Evolutionary conservation across 1,140 invertebrate genomes (phyloP).

Genomic region (Liolophura sinensis): DNA sequence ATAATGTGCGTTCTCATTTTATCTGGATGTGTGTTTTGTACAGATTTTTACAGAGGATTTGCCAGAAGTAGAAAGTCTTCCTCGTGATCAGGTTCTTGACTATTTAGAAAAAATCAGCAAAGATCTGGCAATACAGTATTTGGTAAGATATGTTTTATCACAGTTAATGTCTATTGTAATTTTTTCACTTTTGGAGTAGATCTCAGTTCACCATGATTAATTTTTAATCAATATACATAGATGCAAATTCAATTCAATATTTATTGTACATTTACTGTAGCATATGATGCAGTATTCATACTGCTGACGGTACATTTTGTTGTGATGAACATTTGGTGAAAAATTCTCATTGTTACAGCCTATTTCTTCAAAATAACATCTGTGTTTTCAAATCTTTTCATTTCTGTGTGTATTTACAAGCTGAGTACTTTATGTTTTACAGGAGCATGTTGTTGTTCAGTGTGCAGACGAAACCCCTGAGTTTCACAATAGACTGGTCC

Average conservation of each 20-base stretch:
- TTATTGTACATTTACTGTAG: too few relatives aligned
- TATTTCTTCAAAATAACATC: not conserved
- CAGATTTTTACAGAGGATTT: constrained; percentile 92
- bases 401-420: not conserved
- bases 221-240: too few relatives aligned
- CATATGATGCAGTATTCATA: not conserved
- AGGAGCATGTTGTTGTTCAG: constrained; percentile 87
- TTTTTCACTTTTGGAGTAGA: too few relatives aligned
- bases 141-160: constrained; percentile 61
- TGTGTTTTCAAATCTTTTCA: not conserved
- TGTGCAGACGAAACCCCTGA: constrained; percentile 85
- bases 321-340: not conserved
- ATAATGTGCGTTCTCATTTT: too few relatives aligned
- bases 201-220: too few relatives aligned
- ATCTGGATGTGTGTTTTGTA: constrained; percentile 5
- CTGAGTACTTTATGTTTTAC: constrained; percentile 11
- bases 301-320: not conserved
- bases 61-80: constrained; percentile 83
- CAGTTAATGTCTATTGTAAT: not conserved
- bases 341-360: too few relatives aligned
- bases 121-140: constrained; percentile 83
- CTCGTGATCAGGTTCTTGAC: constrained; percentile 85
- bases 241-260: too few relatives aligned
- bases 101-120: constrained; percentile 83
- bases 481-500: constrained; percentile 88